Conservation (phyloP, 2,113 vertebrate species). For the Condylura cristata region DNA sequence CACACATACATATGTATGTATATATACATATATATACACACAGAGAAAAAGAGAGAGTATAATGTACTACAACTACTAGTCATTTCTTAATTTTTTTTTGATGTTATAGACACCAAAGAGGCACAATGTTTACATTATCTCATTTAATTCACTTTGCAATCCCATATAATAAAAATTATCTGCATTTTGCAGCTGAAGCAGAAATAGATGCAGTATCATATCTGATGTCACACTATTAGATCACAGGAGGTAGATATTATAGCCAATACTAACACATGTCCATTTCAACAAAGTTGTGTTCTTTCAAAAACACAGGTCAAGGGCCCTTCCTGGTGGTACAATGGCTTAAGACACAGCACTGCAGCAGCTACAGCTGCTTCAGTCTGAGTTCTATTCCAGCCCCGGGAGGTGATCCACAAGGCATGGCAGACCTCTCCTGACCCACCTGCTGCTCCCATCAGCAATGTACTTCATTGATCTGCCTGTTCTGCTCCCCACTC, state of each 20-base stretch:
- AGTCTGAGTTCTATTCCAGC: too few species aligned
- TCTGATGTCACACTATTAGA: background rate
- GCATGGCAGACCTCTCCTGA: too few species aligned
- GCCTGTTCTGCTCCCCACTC: too few species aligned
- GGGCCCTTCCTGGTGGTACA: too few species aligned
- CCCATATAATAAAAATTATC: background rate
- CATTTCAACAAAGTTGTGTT: background rate
- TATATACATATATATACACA: too few species aligned
- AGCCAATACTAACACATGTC: background rate
- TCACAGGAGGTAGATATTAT: slow-evolving; percentile 16
- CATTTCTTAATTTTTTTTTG: background rate
- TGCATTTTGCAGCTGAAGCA: slow-evolving; percentile 25
- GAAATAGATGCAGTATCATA: background rate
- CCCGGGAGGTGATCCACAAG: too few species aligned
- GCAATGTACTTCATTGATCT: too few species aligned
- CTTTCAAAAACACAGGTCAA: slow-evolving; percentile 40
- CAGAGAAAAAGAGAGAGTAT: too few species aligned
- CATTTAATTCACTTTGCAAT: background rate
- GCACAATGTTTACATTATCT: background rate
- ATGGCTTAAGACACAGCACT: too few species aligned
- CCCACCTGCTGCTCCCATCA: too few species aligned
- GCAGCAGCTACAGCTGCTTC: too few species aligned
- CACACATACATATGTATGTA: too few species aligned
- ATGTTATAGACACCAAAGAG: background rate
- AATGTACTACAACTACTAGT: background rate